Percentiles rank a stretch among this genome's conserved stretches.
Conservation (phyloP, 2,888 invertebrate species). For the Heliconius cydno region DNA sequence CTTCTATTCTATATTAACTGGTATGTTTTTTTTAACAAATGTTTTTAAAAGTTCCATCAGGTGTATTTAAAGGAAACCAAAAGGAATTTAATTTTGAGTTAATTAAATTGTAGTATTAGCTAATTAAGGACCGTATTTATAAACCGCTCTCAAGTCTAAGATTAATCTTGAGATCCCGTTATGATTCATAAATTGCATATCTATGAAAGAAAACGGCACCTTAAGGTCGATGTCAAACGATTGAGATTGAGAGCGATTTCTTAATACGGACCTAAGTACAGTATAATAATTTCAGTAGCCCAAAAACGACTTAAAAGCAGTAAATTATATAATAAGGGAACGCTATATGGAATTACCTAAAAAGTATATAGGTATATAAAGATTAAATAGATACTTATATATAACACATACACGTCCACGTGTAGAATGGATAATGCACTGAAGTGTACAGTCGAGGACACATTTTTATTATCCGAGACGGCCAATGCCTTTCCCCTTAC, state of each 20-base stretch:
- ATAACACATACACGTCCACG: conserved; percentile 20
- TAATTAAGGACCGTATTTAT: too few species aligned
- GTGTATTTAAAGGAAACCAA: background rate
- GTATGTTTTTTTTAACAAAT: background rate
- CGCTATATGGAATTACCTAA: background rate
- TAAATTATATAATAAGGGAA: background rate
- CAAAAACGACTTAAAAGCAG: background rate
- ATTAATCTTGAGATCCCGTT: too few species aligned
- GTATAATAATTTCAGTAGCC: too few species aligned
- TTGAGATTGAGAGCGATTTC: too few species aligned
- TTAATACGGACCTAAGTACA: too few species aligned
- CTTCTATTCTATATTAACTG: background rate
- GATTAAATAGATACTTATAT: background rate
- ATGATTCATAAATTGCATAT: too few species aligned
- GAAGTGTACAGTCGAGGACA: conserved; percentile 35
- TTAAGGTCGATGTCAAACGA: too few species aligned
- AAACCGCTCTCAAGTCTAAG: too few species aligned
- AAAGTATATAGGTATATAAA: background rate
- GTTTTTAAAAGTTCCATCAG: background rate
- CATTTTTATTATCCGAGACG: conserved; percentile 38
- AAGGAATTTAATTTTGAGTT: background rate
- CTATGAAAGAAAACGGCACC: too few species aligned
- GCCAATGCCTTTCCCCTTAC: conserved; percentile 23
- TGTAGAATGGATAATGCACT: conserved; percentile 30
- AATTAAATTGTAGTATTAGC: too few species aligned